Evolutionary conservation across 1,140 invertebrate species (phyloP), one percentile per base, ranked within the genome.

Genomic region (Spodoptera frugiperda): DNA sequence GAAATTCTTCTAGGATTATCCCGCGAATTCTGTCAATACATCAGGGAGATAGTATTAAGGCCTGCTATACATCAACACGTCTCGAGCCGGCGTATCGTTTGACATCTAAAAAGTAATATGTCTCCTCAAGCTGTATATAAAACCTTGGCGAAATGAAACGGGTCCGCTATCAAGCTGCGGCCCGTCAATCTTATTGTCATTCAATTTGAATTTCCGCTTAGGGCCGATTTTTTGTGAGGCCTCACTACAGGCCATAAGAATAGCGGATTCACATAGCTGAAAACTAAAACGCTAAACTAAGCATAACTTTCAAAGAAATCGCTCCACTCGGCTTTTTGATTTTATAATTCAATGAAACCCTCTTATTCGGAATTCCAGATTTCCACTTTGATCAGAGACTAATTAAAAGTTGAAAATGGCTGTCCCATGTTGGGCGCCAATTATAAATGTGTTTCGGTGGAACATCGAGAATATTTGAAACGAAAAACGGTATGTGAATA

Each of bases 101-200:
- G 80, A 85, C 80, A 83, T 82, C 73, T 70, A 80, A 80, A 84
- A 87, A 84, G 83, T 86, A 87, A 89, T 89, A 85, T 81, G 79
- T 85, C 85, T 87, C 81, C 51, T 73, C 87, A 85, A 89, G 85
- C 87, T 81, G 79, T 84, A 67, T 46, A 86, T 89, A 90, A 90
- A 90, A 89, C 85, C 87, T 89, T 84, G 68, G 84, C 86, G 87
- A 84, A 89, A 87, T 88, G 88, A 91, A 89, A 89, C 79, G 82
- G 87, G 84, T 87, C 84, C 78, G 85, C 85, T 90, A 91, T 91
- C 90, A 82, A 82, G 74, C 80, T 74, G 81, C 77, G 80, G 84
- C 82, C 87, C 89, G 91, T 92, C 91, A 91, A 92, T 92, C 89
- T 90, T 90, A 91, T 91, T 91, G 89, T 91, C 89, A 88, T 92